Evolutionary conservation across 2,888 invertebrate genomes (phyloP).

Genomic region (Phasia obesa): DNA sequence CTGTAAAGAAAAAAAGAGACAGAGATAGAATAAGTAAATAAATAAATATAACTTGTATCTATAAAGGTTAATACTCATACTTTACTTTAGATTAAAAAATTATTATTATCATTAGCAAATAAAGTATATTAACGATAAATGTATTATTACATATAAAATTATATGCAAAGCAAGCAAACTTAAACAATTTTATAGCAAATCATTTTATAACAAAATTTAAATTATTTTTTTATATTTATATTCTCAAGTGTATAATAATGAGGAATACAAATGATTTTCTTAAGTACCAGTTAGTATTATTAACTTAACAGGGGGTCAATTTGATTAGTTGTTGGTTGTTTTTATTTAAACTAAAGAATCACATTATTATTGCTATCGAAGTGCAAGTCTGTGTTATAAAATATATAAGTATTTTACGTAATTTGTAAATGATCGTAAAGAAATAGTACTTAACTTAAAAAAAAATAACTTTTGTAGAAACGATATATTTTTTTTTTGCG

Average conservation of each 20-base stretch:
- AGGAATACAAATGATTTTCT: slow-evolving; percentile 21
- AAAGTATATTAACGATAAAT: background rate
- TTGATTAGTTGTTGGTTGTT: slow-evolving; percentile 3
- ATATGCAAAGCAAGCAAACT: background rate
- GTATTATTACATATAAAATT: background rate
- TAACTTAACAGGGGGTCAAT: slow-evolving; percentile 48
- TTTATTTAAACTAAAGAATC: background rate
- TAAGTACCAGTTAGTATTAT: slow-evolving; percentile 28
- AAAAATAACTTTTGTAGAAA: too few relatives aligned
- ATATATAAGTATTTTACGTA: background rate
- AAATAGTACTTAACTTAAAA: background rate
- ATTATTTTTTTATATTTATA: slow-evolving; percentile 29
- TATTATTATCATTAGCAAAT: background rate
- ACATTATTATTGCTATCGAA: background rate
- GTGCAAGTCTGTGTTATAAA: background rate
- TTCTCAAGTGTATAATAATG: slow-evolving; percentile 36
- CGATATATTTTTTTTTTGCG: too few relatives aligned
- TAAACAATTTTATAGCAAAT: background rate
- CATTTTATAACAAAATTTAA: slow-evolving; percentile 7
- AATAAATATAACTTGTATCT: too few relatives aligned
- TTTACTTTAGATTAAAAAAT: too few relatives aligned
- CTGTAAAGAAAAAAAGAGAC: slow-evolving; percentile 52
- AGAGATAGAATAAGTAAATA: background rate
- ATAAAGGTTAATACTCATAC: too few relatives aligned
- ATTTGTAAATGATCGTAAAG: background rate